Base-by-base conservation (phyloP, 2,888 invertebrate genomes). In the Lochmaea capreae region DNA sequence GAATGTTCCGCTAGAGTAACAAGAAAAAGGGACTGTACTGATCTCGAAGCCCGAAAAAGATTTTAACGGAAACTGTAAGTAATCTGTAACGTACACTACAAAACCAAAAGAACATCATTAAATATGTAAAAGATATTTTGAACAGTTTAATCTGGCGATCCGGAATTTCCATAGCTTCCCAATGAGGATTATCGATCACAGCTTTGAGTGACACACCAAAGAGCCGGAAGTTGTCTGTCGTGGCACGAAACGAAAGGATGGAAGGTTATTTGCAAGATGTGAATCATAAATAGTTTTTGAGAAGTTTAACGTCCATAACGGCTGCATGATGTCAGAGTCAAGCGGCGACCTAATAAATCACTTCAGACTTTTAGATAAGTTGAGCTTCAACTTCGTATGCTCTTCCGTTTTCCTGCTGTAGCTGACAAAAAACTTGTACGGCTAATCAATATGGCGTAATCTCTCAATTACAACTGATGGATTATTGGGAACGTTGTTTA, bases 321-420 rank as follows among this genome's bases (percentile, higher is more conserved):
- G 81, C 81, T 79, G 81, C 81, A 81, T 79, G 81, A 81, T 82
- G 83, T 83, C 83, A 81, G 79, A 83, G 81, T 83, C 83, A 82
- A 82, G 83, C 83, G 81, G 78, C 76, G 74, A 77, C 73, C 78
- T 78, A 79, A 81, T 81, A 80, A 81, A 81, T 81, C 81, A 80
- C 73, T 65, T 73, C 63, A 33, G 73, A 67, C 66, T 75, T 67
- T 62, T 49, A 70, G 71, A 71, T 68, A 68, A 71, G 71, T 73
- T 62, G 65, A 67, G 67, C 58, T 33, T 54, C 26, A 49, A 49
- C 52, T 69, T 22, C 63, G 54, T 54, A 12, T 63, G 62, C 59
- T 46, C 39, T 46, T 49, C 61, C 52, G 59, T 63, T 58, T 63
- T 52, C 22, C 61, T 43, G 54, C 54, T 18, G n/a, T 43, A 18